Evolutionary conservation across 2,113 vertebrate genomes (phyloP).

Genomic region (Hemiprocne comata): DNA sequence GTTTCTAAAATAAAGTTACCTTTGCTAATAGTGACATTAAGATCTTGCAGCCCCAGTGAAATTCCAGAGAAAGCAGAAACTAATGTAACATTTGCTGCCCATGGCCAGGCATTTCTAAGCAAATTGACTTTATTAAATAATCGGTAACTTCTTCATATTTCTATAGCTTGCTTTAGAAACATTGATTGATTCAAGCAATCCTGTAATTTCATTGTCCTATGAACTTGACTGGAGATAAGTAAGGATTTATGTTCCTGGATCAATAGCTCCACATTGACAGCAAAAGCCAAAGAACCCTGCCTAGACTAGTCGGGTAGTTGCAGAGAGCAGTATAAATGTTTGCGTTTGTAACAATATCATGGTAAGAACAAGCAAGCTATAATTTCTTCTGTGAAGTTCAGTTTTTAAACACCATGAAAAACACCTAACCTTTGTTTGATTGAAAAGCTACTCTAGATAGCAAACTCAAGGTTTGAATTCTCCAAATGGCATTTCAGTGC

Average conservation of each 20-base stretch:
- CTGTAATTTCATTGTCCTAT: slow-evolving; percentile 58
- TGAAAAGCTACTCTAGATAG: neutral
- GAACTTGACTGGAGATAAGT: slow-evolving; percentile 56
- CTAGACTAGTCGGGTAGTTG: neutral
- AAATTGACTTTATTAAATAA: slow-evolving; percentile 56
- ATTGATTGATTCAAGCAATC: slow-evolving; percentile 40
- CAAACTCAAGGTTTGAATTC: neutral
- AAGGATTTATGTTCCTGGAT: slow-evolving; percentile 52
- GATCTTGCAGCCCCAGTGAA: slow-evolving; percentile 24
- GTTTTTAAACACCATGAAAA: slow-evolving; percentile 3
- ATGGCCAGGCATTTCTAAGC: slow-evolving; percentile 14
- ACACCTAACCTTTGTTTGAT: neutral
- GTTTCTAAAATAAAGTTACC: slow-evolving; percentile 64
- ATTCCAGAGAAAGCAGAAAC: slow-evolving; percentile 52
- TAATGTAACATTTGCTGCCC: slow-evolving; percentile 29
- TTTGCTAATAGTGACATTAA: slow-evolving; percentile 39
- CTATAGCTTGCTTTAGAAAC: slow-evolving; percentile 52
- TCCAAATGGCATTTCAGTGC: neutral
- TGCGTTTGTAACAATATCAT: neutral
- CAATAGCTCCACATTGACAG: slow-evolving; percentile 34
- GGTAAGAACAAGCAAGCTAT: neutral
- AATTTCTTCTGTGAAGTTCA: neutral
- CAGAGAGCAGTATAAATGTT: neutral
- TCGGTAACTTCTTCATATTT: slow-evolving; percentile 51
- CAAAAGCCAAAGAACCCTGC: slow-evolving; percentile 19